These are phyloP conservation scores for Macrophya alboannulata DNA, from an alignment of 2,888 invertebrate species.

Conservation along the genomic window DNA sequence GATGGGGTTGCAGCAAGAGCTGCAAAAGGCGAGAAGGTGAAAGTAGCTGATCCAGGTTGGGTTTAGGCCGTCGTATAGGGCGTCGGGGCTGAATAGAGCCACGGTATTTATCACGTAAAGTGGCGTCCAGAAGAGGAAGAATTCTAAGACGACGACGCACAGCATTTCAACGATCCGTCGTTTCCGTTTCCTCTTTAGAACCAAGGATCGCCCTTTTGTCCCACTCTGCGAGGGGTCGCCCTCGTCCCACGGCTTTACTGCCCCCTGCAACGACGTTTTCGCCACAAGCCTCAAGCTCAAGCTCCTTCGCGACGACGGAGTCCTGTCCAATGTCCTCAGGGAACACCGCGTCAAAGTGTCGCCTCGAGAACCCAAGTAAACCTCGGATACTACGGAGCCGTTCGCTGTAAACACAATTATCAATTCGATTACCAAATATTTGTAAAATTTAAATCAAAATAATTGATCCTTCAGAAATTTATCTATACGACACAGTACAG, in stretches of 20 bases:
- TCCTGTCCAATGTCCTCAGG: slow-evolving; percentile 61
- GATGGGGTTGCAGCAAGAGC: slow-evolving; percentile 86
- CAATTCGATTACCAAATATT: too few relatives aligned
- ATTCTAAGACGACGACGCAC: slow-evolving; percentile 86
- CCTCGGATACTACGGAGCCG: slow-evolving; percentile 76
- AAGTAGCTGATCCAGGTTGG: slow-evolving; percentile 82
- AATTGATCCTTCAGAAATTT: neutral
- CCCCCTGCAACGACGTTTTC: slow-evolving; percentile 14
- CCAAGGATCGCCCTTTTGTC: neutral
- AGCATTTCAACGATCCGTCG: slow-evolving; percentile 84
- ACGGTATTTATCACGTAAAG: slow-evolving; percentile 84
- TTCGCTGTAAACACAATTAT: slow-evolving; percentile 72
- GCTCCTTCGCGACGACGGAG: slow-evolving; percentile 35
- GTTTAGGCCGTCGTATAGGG: slow-evolving; percentile 81
- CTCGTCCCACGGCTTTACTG: slow-evolving; percentile 34
- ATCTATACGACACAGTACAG: neutral
- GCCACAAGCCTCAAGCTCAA: slow-evolving; percentile 26
- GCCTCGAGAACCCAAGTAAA: slow-evolving; percentile 80
- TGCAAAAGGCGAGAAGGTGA: slow-evolving; percentile 84
- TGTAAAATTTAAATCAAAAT: too few relatives aligned
- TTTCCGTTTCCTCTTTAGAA: slow-evolving; percentile 75
- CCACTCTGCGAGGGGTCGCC: neutral
- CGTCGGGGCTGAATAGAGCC: slow-evolving; percentile 81
- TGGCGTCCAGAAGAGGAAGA: slow-evolving; percentile 88
- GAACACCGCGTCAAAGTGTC: slow-evolving; percentile 77